phyloP scores from a whole-genome alignment of 2,113 vertebrate species.

The Ceyx cyanopectus region DNA sequence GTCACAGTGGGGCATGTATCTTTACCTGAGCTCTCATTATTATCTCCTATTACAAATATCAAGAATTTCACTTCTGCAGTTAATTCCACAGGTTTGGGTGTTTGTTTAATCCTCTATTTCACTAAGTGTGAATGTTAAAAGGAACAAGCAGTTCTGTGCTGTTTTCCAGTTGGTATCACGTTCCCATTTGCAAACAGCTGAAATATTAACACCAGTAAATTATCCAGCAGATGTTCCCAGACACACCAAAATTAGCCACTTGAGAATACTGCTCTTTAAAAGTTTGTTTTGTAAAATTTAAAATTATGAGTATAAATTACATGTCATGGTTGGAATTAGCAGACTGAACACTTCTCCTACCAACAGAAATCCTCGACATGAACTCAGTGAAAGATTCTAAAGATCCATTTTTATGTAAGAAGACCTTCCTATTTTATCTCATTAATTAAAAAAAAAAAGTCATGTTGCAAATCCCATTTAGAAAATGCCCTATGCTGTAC shows the following conservation, averaged over 20 bases:
- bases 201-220: background rate
- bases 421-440: background rate
- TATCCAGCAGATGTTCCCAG: background rate
- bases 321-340: background rate
- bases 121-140: background rate
- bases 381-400: background rate
- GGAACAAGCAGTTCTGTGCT: background rate
- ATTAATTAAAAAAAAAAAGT: background rate
- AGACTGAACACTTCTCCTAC: background rate
- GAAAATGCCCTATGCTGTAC: background rate
- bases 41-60: background rate
- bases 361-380: background rate
- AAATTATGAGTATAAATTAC: background rate
- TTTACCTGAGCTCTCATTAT: background rate
- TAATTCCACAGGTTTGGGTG: background rate
- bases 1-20: background rate
- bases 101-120: background rate
- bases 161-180: background rate
- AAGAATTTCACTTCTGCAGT: background rate
- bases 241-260: background rate
- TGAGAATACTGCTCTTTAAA: background rate
- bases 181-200: background rate
- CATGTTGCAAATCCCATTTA: background rate
- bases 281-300: background rate
- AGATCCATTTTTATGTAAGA: background rate